A percentile compares a stretch with the other conserved stretches of the same genome.
These are phyloP conservation scores for Campopleginae sp. DNA, from an alignment of 2,888 invertebrate species.

Conservation along the genomic window DNA sequence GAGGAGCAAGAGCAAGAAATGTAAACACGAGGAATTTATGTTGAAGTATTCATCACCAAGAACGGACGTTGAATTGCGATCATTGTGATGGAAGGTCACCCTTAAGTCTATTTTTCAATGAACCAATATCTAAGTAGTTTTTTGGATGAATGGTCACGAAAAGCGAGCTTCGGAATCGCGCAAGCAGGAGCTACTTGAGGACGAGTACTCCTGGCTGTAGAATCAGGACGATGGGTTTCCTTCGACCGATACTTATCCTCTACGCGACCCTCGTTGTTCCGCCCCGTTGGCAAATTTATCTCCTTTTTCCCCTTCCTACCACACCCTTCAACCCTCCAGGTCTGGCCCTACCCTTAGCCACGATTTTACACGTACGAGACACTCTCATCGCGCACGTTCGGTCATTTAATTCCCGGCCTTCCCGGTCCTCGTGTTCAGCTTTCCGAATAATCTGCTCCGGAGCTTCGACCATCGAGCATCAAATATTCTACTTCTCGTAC, in stretches of 20 bases:
- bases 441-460: conserved; percentile 49
- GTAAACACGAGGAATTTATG: conserved; percentile 6
- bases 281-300: conserved; percentile 40
- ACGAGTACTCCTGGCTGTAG: conserved; percentile 15
- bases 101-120: conserved; percentile 5
- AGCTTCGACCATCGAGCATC: conserved; percentile 22
- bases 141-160: conserved; percentile 46
- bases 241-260: conserved; percentile 47
- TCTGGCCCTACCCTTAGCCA: conserved; percentile 8
- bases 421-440: conserved; percentile 23
- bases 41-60: neutral
- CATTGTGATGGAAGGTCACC: neutral
- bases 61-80: conserved; percentile 2
- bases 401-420: conserved; percentile 46
- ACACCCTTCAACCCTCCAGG: neutral
- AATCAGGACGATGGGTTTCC: conserved; percentile 19
- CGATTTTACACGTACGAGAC: conserved; percentile 20
- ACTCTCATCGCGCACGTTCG: conserved; percentile 44
- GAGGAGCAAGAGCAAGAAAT: neutral
- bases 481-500: conserved; percentile 29
- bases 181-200: conserved; percentile 42
- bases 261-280: conserved; percentile 48
- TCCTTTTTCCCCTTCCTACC: neutral
- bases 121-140: conserved; percentile 13
- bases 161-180: conserved; percentile 16